Evolutionary conservation across 1,140 invertebrate genomes (phyloP).

Genomic region (Pissodes strobi): DNA sequence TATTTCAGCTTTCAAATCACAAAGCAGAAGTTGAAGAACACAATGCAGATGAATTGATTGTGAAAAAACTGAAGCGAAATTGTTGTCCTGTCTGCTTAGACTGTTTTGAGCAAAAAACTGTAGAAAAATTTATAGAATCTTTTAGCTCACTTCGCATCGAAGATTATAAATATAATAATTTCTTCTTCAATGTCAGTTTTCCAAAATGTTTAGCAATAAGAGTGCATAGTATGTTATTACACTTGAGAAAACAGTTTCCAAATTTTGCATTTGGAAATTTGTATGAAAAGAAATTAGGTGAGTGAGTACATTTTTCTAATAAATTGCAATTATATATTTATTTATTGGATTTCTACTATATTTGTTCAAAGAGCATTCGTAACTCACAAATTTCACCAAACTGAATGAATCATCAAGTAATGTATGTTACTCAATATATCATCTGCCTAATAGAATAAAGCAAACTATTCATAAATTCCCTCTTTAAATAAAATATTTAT

Average conservation of each 20-base stretch:
- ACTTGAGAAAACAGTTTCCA: slow-evolving; percentile 55
- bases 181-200: slow-evolving; percentile 55
- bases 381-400: too few relatives aligned
- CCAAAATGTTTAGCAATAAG: slow-evolving; percentile 56
- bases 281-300: slow-evolving; percentile 25
- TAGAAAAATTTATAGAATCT: slow-evolving; percentile 56
- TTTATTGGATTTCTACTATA: too few relatives aligned
- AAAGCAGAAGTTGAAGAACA: slow-evolving; percentile 15
- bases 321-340: too few relatives aligned
- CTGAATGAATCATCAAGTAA: too few relatives aligned
- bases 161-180: slow-evolving; percentile 55
- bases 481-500: too few relatives aligned
- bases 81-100: slow-evolving; percentile 67
- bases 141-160: slow-evolving; percentile 53
- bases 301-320: too few relatives aligned
- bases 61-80: slow-evolving; percentile 48
- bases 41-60: slow-evolving; percentile 9
- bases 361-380: too few relatives aligned
- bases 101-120: slow-evolving; percentile 61
- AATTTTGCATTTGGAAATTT: slow-evolving; percentile 35
- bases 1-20: background rate
- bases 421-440: too few relatives aligned
- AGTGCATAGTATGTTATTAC: slow-evolving; percentile 57
- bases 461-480: too few relatives aligned
- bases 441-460: too few relatives aligned